Base-by-base conservation (phyloP, 1,140 invertebrate genomes). In the Phymastichus coffea region DNA sequence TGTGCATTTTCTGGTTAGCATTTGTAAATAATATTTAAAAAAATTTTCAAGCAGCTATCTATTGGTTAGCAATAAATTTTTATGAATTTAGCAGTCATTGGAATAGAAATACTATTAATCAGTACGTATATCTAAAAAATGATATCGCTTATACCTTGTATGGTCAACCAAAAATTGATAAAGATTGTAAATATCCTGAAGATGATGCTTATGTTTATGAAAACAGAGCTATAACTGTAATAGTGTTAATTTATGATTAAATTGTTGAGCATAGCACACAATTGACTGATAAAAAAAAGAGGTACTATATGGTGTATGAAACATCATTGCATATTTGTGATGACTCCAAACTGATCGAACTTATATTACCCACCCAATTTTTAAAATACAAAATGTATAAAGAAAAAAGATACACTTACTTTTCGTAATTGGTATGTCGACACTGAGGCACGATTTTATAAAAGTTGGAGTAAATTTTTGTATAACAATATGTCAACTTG, bases 371-470 rank as follows among this genome's bases (percentile, higher is more conserved):
- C 28, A 48, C 4, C 51, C 48, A 53, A 10, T 66, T 26, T 56
- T 57, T n/a, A 57, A 59, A 51, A 14, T 49, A 48, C 10, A 47
- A 49, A 46, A 60, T 19, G n/a, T n/a, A n/a, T n/a, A n/a, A 53
- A 51, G 7, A 52, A 64, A 58, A 23, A 22, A 14, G 20, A 44
- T 38, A 48, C 20, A 25, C 33, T 8, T 6, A 25, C 37, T 20
- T 1, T 0, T n/a, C 0, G n/a, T 56, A 55, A 40, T 8, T 71
- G 65, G 57, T 80, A 71, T 44, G 69, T 80, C 44, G 78, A 79
- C 64, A 26, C 6, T 0, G 22, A 37, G 28, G 64, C 48, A 1
- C 64, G 78, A 57, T 54, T 76, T 22, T 80, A 80, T 55, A 56
- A 66, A 41, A 55, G 6, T 62, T 80, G 75, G 73, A 7, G 41